Percentiles rank a stretch among this genome's conserved stretches.
phyloP scores from a whole-genome alignment of 64 coral and sea anemone species.

The Catalaphyllia jardinei region DNA sequence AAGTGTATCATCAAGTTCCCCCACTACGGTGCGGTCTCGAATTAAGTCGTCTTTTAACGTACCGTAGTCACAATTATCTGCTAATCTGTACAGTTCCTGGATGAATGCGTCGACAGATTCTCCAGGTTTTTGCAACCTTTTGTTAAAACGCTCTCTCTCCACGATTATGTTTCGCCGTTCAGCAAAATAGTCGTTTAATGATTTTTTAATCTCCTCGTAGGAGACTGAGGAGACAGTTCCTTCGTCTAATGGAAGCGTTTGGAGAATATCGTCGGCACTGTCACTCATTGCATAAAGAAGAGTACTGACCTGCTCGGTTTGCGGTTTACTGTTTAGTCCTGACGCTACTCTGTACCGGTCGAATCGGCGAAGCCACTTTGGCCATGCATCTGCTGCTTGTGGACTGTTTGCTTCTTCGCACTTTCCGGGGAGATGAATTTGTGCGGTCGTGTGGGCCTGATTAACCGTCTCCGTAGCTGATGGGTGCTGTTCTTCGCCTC shows the following conservation, averaged over 20 bases:
- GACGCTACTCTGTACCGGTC: conserved; percentile 65
- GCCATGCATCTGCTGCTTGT: no score
- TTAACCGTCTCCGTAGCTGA: no score
- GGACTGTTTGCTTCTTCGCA: no score
- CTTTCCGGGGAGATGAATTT: no score
- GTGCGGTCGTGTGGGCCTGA: no score
- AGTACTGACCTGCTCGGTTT: conserved; percentile 42
- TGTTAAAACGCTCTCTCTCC: conserved; percentile 61
- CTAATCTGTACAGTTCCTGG: conserved; percentile 49
- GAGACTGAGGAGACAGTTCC: conserved; percentile 15
- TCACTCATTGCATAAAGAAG: conserved; percentile 51
- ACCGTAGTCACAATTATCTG: conserved; percentile 68
- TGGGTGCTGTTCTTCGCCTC: no score
- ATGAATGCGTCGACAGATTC: conserved; percentile 69
- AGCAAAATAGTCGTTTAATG: conserved; percentile 61
- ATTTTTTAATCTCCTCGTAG: conserved; percentile 46
- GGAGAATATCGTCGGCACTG: conserved; percentile 49
- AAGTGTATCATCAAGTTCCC: conserved; percentile 61
- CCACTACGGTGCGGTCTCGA: conserved; percentile 77
- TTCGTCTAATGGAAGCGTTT: conserved; percentile 53
- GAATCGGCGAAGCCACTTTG: conserved; percentile 47
- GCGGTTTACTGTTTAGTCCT: conserved; percentile 32
- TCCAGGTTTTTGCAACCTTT: conserved; percentile 48
- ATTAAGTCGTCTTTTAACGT: conserved; percentile 75
- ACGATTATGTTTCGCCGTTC: conserved; percentile 53